These are phyloP conservation scores for Amiota communis DNA, from an alignment of 2,888 invertebrate species.

Conservation along the genomic window DNA sequence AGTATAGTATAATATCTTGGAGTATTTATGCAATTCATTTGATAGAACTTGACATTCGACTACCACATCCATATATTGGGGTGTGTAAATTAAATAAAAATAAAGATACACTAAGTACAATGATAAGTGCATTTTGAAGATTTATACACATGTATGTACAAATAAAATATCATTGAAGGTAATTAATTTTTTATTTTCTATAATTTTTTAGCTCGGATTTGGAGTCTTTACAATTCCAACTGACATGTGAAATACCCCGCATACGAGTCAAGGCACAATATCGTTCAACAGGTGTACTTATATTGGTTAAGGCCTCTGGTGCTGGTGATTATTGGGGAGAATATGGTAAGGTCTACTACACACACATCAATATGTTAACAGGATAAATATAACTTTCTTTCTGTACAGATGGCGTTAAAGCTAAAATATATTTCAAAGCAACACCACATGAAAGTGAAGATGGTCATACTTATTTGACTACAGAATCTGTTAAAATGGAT, in stretches of 20 bases:
- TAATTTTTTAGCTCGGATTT: constrained; percentile 78
- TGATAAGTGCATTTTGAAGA: neutral
- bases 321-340: constrained; percentile 93
- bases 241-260: constrained; percentile 85
- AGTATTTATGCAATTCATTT: constrained; percentile 14
- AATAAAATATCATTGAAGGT: constrained; percentile 36
- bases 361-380: too few relatives aligned
- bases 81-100: too few relatives aligned
- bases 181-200: constrained; percentile 24
- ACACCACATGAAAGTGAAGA: constrained; percentile 76
- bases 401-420: constrained; percentile 83
- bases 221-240: constrained; percentile 85
- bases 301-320: constrained; percentile 87
- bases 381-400: neutral
- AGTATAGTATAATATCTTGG: neutral
- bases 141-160: neutral
- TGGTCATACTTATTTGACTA: constrained; percentile 80
- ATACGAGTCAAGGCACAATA: constrained; percentile 86
- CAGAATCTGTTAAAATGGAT: constrained; percentile 88
- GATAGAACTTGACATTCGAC: constrained; percentile 20
- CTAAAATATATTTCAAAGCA: constrained; percentile 87
- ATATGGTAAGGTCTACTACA: constrained; percentile 78
- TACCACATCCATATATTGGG: neutral
- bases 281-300: constrained; percentile 85
- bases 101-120: neutral